Evolutionary conservation across 2,797 vertebrate species (phyloP).

Genomic region (Synaphobranchus kaupii): DNA sequence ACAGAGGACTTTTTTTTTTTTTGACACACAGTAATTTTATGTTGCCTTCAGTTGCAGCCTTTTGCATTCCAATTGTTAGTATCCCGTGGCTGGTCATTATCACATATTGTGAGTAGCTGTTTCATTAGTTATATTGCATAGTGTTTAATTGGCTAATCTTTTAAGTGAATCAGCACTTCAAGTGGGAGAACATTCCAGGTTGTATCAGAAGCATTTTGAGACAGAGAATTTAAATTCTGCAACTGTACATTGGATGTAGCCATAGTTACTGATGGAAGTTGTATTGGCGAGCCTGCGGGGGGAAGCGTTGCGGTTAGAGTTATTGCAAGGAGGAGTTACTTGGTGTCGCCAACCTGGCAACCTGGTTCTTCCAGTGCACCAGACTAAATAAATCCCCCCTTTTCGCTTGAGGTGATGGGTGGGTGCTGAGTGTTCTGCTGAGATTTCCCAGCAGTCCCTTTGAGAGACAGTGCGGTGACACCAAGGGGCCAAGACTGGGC

Average conservation of each 20-base stretch:
- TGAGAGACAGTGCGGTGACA: background rate
- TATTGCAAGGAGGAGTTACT: background rate
- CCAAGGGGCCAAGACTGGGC: no score
- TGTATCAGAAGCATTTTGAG: background rate
- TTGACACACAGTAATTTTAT: no score
- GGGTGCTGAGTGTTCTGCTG: background rate
- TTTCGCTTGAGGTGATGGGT: no score
- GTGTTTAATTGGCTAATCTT: background rate
- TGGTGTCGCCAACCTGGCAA: no score
- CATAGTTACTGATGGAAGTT: background rate
- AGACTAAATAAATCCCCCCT: background rate
- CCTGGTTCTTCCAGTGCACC: background rate
- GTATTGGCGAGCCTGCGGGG: constrained; percentile 10
- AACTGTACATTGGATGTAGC: background rate
- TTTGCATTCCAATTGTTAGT: background rate
- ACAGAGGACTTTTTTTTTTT: background rate
- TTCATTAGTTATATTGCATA: background rate
- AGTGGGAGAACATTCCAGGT: background rate
- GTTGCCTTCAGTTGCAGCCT: no score
- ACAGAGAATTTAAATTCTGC: background rate
- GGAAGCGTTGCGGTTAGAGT: background rate
- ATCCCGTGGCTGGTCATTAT: background rate
- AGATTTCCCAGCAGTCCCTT: background rate
- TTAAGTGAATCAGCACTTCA: background rate
- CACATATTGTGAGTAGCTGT: background rate